These are phyloP conservation scores for Scaptomyza graminum DNA, from an alignment of 1,140 invertebrate genomes.

Conservation along the genomic window DNA sequence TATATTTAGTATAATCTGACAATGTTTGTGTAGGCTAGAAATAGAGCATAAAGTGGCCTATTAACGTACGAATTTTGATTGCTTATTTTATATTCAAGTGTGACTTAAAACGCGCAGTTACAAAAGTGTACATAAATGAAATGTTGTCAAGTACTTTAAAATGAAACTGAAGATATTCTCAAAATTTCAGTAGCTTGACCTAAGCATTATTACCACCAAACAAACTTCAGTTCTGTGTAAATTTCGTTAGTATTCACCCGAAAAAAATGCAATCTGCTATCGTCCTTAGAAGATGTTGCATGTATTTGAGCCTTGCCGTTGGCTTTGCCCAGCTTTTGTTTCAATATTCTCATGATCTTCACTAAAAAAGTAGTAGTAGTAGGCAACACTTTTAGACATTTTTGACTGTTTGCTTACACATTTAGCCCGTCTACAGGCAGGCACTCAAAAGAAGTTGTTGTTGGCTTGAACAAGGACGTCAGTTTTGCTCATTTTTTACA, in stretches of 20 bases:
- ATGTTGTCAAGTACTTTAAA: background rate
- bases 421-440: constrained; percentile 46
- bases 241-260: background rate
- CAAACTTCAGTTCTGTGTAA: background rate
- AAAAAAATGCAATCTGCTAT: background rate
- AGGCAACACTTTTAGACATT: constrained; percentile 45
- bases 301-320: background rate
- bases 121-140: too few relatives aligned
- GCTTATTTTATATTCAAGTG: constrained; percentile 19
- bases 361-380: constrained; percentile 22
- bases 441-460: constrained; percentile 70
- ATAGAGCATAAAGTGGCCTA: background rate
- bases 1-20: constrained; percentile 21
- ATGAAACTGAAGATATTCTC: background rate
- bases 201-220: background rate
- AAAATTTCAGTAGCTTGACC: background rate
- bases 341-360: constrained; percentile 6
- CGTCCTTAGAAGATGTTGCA: background rate
- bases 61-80: constrained; percentile 17
- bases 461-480: constrained; percentile 24
- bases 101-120: background rate
- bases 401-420: constrained; percentile 46
- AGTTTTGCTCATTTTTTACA: constrained; percentile 26
- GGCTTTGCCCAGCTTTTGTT: background rate
- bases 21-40: constrained; percentile 24